Base-by-base conservation (phyloP, 2,888 invertebrate genomes). In the Lordiphosa fenestrarum region DNA sequence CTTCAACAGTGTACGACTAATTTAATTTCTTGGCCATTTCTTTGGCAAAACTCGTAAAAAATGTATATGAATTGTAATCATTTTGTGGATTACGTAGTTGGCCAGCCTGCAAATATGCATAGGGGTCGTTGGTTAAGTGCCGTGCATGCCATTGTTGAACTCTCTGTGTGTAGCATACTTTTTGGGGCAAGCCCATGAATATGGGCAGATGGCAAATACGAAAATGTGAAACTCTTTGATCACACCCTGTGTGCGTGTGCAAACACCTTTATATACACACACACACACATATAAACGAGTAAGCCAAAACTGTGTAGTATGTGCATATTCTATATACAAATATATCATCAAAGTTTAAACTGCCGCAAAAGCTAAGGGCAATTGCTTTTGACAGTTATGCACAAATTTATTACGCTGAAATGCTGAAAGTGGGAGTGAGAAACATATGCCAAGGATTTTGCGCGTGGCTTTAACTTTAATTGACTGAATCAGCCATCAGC, bases 381-480 rank as follows among this genome's bases (percentile, higher is more conserved):
- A 85, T 81, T 81, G 80, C 80, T 85, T 81, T 77, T 85, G 80
- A 81, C 80, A 81, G 85, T 81, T 80, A 84, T 85, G 80, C 77
- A 84, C 73, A 85, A 85, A 81, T 85, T 81, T 81, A 81, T 81
- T 84, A 80, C 73, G 73, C 82, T n/a, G 63, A 81, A 84, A 81
- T 84, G 77, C 74, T 62, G 77, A 63, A 69, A 76, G 62, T 76
- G 81, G 84, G 63, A 70, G 51, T 33, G 35, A n/a, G 15, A 23
- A 47, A 53, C 53, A 61, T 62, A 62, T 61, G 39, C 59, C 48
- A n/a, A 25, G 33, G 63, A 56, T 42, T 21, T 37, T 15, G 55
- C 60, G 40, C 41, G 50, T 42, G 58, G 50, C 35, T 61, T 58
- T 48, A 65, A 71, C 71, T 77, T 77, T 77, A 77, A 77, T 77